Conservation (phyloP, 1,140 invertebrate species). For the Druon quercuslanigerum region DNA sequence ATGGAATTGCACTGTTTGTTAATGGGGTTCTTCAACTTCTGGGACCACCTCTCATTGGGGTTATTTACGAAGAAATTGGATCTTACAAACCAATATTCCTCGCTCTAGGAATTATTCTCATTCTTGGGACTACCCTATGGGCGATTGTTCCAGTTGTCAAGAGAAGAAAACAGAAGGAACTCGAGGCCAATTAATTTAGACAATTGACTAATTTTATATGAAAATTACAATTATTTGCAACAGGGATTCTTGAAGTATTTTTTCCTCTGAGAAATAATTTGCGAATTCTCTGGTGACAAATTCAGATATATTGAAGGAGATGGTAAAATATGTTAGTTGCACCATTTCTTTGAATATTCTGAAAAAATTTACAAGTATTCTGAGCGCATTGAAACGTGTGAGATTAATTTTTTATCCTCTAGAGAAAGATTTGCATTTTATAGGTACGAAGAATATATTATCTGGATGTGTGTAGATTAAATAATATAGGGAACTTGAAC, state of each 20-base stretch:
- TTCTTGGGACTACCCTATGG: constrained; percentile 84
- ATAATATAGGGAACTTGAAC: neutral
- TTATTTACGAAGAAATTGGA: constrained; percentile 79
- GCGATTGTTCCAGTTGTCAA: constrained; percentile 82
- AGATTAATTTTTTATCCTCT: neutral
- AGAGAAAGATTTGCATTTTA: neutral
- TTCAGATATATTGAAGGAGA: neutral
- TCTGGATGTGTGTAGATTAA: neutral
- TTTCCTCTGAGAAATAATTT: neutral
- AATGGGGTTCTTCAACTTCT: constrained; percentile 86
- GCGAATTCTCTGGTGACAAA: neutral
- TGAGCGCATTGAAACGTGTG: neutral
- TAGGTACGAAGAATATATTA: neutral
- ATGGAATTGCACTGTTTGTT: constrained; percentile 87
- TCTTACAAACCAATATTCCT: constrained; percentile 83
- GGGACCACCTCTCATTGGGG: constrained; percentile 85
- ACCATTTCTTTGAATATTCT: neutral
- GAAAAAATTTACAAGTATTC: neutral
- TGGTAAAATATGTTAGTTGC: neutral
- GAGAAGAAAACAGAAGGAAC: constrained; percentile 67
- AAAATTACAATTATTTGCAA: neutral
- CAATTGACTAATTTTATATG: neutral
- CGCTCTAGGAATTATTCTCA: constrained; percentile 81
- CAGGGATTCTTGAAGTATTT: neutral
- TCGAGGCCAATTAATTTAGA: constrained; percentile 45